These are phyloP conservation scores for Lamellibrachia columna DNA, from an alignment of 2,888 invertebrate species.

Conservation along the genomic window DNA sequence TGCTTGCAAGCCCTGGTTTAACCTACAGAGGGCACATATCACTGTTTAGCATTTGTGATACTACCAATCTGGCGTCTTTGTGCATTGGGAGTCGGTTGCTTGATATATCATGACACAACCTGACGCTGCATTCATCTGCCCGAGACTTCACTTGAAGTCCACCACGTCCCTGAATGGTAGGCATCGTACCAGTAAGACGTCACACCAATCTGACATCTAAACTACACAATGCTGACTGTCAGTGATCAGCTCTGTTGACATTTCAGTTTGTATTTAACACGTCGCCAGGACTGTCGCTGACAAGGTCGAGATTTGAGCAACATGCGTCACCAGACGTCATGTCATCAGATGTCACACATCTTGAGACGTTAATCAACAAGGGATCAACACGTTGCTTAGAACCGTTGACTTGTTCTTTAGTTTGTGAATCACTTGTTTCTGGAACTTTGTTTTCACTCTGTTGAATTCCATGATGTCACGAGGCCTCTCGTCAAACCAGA, in stretches of 20 bases:
- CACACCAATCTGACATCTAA: not conserved
- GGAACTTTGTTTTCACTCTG: slow-evolving; percentile 82
- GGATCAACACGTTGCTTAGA: slow-evolving; percentile 19
- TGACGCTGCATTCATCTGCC: not conserved
- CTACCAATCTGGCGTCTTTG: not conserved
- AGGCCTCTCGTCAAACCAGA: slow-evolving; percentile 92
- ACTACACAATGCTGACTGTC: not conserved
- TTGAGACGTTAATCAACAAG: not conserved
- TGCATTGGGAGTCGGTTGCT: not conserved
- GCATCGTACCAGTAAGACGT: not conserved
- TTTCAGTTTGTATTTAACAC: not conserved
- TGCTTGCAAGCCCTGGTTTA: not conserved
- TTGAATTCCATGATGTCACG: slow-evolving; percentile 96
- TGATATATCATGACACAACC: not conserved
- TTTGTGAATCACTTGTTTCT: slow-evolving; percentile 30
- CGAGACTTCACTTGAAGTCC: not conserved
- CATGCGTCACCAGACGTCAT: not conserved
- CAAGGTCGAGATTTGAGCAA: not conserved
- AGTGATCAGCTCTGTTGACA: not conserved
- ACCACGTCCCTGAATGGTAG: too few species aligned
- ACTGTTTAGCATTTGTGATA: not conserved
- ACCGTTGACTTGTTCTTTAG: slow-evolving; percentile 33
- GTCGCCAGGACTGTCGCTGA: not conserved
- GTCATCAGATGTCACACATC: not conserved
- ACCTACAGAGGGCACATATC: not conserved